Percentiles rank a stretch among this genome's conserved stretches.
Conservation (phyloP, 2,113 vertebrate species). For the Corvus moneduloides region DNA sequence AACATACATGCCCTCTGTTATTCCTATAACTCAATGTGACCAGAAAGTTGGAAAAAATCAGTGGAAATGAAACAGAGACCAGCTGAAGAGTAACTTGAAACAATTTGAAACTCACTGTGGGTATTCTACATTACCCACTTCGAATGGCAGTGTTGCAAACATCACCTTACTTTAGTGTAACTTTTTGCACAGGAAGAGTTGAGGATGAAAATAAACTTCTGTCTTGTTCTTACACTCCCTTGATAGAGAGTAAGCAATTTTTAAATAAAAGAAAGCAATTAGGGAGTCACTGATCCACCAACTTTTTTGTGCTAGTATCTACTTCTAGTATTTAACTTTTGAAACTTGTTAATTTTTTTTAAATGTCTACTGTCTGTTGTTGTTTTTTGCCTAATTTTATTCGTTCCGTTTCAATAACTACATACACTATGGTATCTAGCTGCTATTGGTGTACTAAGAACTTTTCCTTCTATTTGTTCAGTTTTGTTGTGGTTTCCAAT, state of each 20-base stretch:
- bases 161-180: not conserved
- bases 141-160: not conserved
- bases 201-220: not conserved
- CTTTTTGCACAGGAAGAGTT: not conserved
- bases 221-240: not conserved
- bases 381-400: not conserved
- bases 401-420: not conserved
- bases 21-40: not conserved
- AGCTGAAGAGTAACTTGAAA: not conserved
- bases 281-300: not conserved
- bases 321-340: not conserved
- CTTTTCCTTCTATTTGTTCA: not conserved
- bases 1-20: not conserved
- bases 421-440: not conserved
- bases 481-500: not conserved
- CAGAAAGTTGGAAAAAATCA: not conserved
- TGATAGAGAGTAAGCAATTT: not conserved
- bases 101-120: not conserved
- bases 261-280: not conserved
- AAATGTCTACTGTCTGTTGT: not conserved
- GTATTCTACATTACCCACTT: not conserved
- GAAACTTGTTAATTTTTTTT: not conserved
- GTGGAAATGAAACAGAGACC: not conserved
- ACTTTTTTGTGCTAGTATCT: not conserved
- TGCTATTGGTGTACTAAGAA: not conserved